phyloP scores from a whole-genome alignment of 1,140 invertebrate species.

The Drosophila tropicalis region DNA sequence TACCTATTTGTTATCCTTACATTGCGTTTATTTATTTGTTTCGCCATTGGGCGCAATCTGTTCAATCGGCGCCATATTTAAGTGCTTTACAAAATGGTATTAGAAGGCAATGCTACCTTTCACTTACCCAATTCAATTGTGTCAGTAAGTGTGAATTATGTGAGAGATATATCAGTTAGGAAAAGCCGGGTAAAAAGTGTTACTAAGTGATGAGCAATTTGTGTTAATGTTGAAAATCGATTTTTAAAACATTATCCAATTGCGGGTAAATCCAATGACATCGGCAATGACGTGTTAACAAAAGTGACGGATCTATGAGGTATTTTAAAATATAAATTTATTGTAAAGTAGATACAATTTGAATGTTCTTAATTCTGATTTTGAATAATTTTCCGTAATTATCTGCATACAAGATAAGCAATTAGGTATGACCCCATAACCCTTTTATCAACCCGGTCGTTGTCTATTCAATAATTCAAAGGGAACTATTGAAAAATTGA shows the following conservation, averaged over 20 bases:
- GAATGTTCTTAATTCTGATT: too few relatives aligned
- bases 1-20: slow-evolving; percentile 11
- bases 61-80: slow-evolving; percentile 41
- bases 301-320: too few relatives aligned
- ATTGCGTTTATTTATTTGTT: slow-evolving; percentile 66
- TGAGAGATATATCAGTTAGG: slow-evolving; percentile 6
- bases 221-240: neutral
- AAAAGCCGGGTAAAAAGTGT: neutral
- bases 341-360: too few relatives aligned
- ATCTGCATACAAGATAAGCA: neutral
- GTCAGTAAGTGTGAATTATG: slow-evolving; percentile 20
- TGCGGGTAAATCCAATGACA: too few relatives aligned
- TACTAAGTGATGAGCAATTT: slow-evolving; percentile 6
- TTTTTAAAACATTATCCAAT: too few relatives aligned
- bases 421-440: neutral
- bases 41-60: slow-evolving; percentile 55
- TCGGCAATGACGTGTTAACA: too few relatives aligned
- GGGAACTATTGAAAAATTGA: slow-evolving; percentile 64
- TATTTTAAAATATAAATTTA: too few relatives aligned
- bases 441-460: slow-evolving; percentile 6
- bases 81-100: slow-evolving; percentile 58
- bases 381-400: too few relatives aligned
- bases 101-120: slow-evolving; percentile 47
- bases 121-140: slow-evolving; percentile 41
- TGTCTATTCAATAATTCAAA: slow-evolving; percentile 42